Evolutionary conservation across 2,888 invertebrate species (phyloP), one percentile per base, ranked within the genome.

Genomic region (Bombylius discolor): DNA sequence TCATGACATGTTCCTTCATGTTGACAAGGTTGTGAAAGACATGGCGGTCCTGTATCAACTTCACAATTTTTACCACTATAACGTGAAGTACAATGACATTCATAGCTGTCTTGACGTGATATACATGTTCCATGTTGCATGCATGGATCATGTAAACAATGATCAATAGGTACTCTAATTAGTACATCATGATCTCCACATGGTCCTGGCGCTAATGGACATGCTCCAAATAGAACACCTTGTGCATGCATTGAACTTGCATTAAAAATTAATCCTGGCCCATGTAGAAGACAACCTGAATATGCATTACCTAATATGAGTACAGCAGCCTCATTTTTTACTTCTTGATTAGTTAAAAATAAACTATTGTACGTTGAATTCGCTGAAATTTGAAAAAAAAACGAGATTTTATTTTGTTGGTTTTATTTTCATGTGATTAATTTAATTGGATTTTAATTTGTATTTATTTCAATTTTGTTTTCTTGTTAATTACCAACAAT

Each of bases 11-110:
- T 79, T 7, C 83, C 92, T 49, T 78, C 81, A 76, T 92, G 85
- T 60, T 76, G 77, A 70, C 95, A 96, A 12, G 85, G 81, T 59
- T 72, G 75, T 50, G 80, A 81, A 55, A 74, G 72, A 68, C 89
- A 89, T 0, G 86, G 86, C 62, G 85, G 80, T 52, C 88, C 89
- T 69, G 78, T 80, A 74, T 89, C 89, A 70, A 83, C 82, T 73
- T 91, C 85, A 75, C 93, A 93, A 76, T 90, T 89, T 76, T 86
- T 86, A 62, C 93, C 92, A 55, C 86, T 82, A 74, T 89, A 93
- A 55, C 90, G 82, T 42, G 89, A 83, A 57, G 84, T 80, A 76
- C 93, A 93, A 69, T 83, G 82, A 73, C 94, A 94, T 68, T 86
- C 85, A 73, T 90, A 92, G 59, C 82, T 79, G 67, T 90, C 89